Percentiles rank a stretch among this genome's conserved stretches.
Conservation (phyloP, 2,797 vertebrate genomes). For the Tragopan temminckii region DNA sequence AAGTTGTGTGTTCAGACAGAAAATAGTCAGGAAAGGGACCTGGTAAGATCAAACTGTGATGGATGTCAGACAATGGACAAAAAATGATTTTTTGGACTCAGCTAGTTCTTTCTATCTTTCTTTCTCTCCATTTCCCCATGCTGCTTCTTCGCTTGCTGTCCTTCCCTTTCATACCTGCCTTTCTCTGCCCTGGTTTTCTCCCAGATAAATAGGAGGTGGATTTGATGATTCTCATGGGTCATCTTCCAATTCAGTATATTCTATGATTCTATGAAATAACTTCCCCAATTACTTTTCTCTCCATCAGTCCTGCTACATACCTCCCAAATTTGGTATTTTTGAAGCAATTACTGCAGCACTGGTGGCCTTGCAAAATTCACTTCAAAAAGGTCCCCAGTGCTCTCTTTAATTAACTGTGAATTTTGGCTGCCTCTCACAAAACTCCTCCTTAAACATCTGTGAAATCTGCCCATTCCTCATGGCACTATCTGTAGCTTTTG, state of each 20-base stretch:
- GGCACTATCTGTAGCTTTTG: background rate
- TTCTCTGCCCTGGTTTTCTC: background rate
- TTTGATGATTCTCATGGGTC: too few relatives aligned
- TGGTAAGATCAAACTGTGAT: background rate
- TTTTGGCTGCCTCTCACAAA: background rate
- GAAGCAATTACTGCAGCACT: background rate
- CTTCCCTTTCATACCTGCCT: background rate
- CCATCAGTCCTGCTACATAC: background rate
- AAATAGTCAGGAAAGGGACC: background rate
- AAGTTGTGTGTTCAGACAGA: accelerated
- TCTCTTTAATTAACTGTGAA: background rate
- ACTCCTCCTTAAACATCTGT: background rate
- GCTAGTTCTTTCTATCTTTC: background rate
- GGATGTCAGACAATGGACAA: accelerated
- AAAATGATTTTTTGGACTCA: background rate
- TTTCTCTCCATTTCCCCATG: background rate
- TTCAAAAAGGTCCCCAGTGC: background rate
- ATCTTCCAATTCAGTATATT: too few relatives aligned
- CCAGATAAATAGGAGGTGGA: background rate
- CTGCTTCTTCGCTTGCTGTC: background rate
- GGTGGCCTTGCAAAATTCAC: background rate
- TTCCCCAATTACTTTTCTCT: background rate
- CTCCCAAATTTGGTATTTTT: background rate
- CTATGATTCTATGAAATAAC: background rate
- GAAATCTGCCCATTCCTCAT: background rate